phyloP scores from a whole-genome alignment of 35 echinoderm and acorn worm genomes.

The Apostichopus californicus region DNA sequence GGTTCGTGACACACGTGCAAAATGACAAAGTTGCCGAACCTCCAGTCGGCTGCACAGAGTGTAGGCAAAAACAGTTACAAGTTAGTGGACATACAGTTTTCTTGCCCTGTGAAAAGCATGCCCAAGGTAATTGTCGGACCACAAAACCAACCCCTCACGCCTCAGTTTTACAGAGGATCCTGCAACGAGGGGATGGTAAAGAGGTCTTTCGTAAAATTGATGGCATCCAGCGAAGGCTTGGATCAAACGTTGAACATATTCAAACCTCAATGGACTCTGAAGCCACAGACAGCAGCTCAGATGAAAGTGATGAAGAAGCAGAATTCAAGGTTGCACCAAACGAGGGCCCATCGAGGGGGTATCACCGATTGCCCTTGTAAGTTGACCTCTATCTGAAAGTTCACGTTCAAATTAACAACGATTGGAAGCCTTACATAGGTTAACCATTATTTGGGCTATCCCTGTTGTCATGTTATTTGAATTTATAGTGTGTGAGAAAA shows the following conservation, averaged over 20 bases:
- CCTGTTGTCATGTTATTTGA: too few species aligned
- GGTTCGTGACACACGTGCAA: constrained; percentile 6
- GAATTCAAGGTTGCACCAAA: constrained; percentile 52
- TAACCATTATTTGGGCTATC: too few species aligned
- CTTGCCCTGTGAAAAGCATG: constrained; percentile 50
- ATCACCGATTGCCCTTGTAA: constrained; percentile 89
- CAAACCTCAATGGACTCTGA: constrained; percentile 80
- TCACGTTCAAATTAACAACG: too few species aligned
- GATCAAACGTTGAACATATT: constrained; percentile 68
- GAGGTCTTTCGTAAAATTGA: constrained; percentile 34
- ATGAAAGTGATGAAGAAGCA: constrained; percentile 82
- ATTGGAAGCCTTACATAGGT: too few species aligned
- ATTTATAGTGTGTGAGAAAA: too few species aligned
- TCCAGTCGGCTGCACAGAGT: neutral
- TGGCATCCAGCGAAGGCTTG: constrained; percentile 34
- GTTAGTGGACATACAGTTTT: constrained; percentile 1
- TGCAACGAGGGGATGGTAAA: constrained; percentile 36
- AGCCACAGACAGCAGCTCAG: constrained; percentile 96
- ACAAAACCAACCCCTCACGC: constrained; percentile 5
- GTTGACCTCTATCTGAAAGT: constrained; percentile 31
- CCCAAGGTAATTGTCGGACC: constrained; percentile 9
- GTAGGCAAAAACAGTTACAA: constrained; percentile 39
- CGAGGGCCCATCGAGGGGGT: constrained; percentile 50
- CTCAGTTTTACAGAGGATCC: constrained; percentile 47
- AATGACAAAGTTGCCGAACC: neutral